These are phyloP conservation scores for Trimorus sp. DNA, from an alignment of 2,888 invertebrate species.

Conservation along the genomic window DNA sequence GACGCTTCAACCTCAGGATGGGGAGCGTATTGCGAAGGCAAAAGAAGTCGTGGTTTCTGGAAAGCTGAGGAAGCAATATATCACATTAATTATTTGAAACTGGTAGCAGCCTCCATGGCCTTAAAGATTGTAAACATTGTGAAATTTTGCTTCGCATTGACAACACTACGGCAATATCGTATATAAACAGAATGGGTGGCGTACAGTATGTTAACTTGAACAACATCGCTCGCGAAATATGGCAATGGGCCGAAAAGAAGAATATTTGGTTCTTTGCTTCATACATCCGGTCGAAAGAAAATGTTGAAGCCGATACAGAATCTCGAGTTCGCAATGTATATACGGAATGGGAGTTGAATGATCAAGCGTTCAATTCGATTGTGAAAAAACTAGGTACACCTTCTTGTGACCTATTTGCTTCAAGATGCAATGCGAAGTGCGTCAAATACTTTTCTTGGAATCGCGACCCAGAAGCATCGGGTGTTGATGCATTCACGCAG, in stretches of 20 bases:
- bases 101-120: too few relatives aligned
- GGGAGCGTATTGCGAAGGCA: too few relatives aligned
- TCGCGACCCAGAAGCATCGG: background rate
- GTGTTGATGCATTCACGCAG: background rate
- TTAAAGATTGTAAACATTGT: background rate
- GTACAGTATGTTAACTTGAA: background rate
- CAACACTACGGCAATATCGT: slow-evolving; percentile 9
- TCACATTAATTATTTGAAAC: too few relatives aligned
- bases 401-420: slow-evolving; percentile 45
- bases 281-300: slow-evolving; percentile 34
- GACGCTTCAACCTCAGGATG: too few relatives aligned
- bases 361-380: slow-evolving; percentile 28
- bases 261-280: background rate
- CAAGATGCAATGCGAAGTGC: slow-evolving; percentile 1
- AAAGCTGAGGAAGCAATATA: too few relatives aligned
- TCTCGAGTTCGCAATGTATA: slow-evolving; percentile 49
- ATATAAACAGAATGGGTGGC: background rate
- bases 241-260: too few relatives aligned
- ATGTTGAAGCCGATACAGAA: slow-evolving; percentile 49
- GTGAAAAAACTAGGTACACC: background rate
- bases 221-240: too few relatives aligned
- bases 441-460: background rate
- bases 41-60: too few relatives aligned
- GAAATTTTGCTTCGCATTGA: slow-evolving; percentile 10
- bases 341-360: slow-evolving; percentile 54